A percentile compares a stretch with the other conserved stretches of the same genome.
Evolutionary conservation across 37 sponge, comb jelly and placozoan genomes (phyloP).

Genomic region (Diacarnus erythraeanus): DNA sequence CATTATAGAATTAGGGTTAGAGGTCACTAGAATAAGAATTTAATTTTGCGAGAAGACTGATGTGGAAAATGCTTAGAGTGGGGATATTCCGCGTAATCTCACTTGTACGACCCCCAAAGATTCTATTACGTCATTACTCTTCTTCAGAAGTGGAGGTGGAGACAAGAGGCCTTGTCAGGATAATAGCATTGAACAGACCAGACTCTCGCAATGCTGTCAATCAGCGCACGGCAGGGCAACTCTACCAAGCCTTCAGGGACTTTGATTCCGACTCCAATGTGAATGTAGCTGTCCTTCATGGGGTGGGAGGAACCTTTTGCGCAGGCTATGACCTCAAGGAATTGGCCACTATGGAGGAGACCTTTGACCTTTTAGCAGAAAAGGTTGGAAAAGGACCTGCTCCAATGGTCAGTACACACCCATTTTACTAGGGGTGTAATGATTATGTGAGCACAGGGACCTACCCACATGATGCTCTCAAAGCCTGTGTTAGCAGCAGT

Average conservation of each 20-base stretch:
- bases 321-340: slow-evolving; percentile 77
- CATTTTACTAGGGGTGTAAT: background rate
- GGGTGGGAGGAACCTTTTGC: slow-evolving; percentile 66
- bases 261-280: slow-evolving; percentile 37
- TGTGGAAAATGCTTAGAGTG: too few species aligned
- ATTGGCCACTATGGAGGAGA: slow-evolving; percentile 14
- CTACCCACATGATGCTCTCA: slow-evolving; percentile 32
- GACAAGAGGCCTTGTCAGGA: slow-evolving; percentile 8
- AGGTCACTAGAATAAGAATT: too few species aligned
- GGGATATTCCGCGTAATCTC: too few species aligned
- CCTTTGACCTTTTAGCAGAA: background rate
- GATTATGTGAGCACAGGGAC: slow-evolving; percentile 41
- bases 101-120: background rate
- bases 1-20: too few species aligned
- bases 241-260: slow-evolving; percentile 35
- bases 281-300: slow-evolving; percentile 44
- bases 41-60: too few species aligned
- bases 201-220: slow-evolving; percentile 62
- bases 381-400: slow-evolving; percentile 26
- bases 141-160: slow-evolving; percentile 4
- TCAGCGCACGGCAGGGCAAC: slow-evolving; percentile 38
- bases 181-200: slow-evolving; percentile 60
- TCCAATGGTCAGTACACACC: slow-evolving; percentile 60
- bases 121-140: background rate
- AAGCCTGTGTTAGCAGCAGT: slow-evolving; percentile 77